Evolutionary conservation across 1,140 invertebrate genomes (phyloP).

Genomic region (Anadara kagoshimensis): DNA sequence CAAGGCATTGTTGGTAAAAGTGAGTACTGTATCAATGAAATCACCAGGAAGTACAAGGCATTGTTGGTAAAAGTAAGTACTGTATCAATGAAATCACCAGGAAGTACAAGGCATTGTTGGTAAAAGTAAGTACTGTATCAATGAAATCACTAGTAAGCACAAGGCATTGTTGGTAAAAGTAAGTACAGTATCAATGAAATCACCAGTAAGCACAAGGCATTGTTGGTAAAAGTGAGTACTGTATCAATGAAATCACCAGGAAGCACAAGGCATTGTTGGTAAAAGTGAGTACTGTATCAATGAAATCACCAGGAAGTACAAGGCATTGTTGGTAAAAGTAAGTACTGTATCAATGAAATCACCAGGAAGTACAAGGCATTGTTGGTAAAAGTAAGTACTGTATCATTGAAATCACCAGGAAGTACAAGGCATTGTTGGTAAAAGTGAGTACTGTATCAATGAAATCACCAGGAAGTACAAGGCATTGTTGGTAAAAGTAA

Average conservation of each 20-base stretch:
- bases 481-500: constrained; percentile 54
- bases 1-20: constrained; percentile 53
- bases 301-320: constrained; percentile 60
- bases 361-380: constrained; percentile 47
- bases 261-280: constrained; percentile 55
- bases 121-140: constrained; percentile 75
- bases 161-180: constrained; percentile 54
- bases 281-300: constrained; percentile 75
- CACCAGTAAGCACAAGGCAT: constrained; percentile 46
- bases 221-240: constrained; percentile 72
- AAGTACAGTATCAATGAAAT: constrained; percentile 75
- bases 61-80: constrained; percentile 69
- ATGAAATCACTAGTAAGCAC: constrained; percentile 62
- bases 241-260: constrained; percentile 69
- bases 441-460: constrained; percentile 75
- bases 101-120: constrained; percentile 52
- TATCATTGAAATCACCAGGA: constrained; percentile 65
- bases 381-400: constrained; percentile 74
- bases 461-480: constrained; percentile 61
- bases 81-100: constrained; percentile 71
- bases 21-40: constrained; percentile 76
- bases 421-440: constrained; percentile 54
- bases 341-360: constrained; percentile 75
- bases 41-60: constrained; percentile 48
- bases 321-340: constrained; percentile 55